A percentile compares a stretch with the other conserved stretches of the same genome.
phyloP scores from a whole-genome alignment of 2,113 vertebrate genomes.

The Gymnobelideus leadbeateri region DNA sequence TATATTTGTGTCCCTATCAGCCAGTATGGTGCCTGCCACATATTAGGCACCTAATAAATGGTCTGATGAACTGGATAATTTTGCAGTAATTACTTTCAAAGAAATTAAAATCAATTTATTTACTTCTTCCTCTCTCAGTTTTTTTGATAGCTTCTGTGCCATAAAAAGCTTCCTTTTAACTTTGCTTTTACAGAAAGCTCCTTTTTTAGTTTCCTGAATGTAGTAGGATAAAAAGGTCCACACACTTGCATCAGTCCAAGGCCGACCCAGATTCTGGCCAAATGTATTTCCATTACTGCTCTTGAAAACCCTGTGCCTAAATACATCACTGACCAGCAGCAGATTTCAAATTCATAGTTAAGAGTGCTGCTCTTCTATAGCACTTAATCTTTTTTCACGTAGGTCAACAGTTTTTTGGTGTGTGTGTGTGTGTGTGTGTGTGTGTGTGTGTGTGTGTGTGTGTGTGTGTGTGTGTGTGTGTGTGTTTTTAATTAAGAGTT shows the following conservation, averaged over 20 bases:
- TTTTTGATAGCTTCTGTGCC: not conserved
- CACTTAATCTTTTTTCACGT: not conserved
- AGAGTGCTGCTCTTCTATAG: not conserved
- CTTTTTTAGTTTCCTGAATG: not conserved
- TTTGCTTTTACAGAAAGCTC: not conserved
- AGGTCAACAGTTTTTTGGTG: not conserved
- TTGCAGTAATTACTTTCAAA: not conserved
- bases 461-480: too few species aligned
- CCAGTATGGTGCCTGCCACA: not conserved
- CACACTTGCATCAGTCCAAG: not conserved
- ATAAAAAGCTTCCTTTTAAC: not conserved
- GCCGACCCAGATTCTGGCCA: not conserved
- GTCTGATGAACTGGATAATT: not conserved
- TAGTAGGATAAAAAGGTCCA: not conserved
- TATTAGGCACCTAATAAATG: not conserved
- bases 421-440: too few species aligned
- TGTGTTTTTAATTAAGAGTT: slow-evolving; percentile 5
- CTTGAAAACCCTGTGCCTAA: slow-evolving; percentile 24
- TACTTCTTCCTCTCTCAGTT: not conserved
- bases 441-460: too few species aligned
- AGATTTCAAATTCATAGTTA: not conserved
- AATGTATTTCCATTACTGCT: not conserved
- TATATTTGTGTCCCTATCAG: not conserved
- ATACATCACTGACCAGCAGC: slow-evolving; percentile 1
- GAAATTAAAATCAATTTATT: not conserved